Percentiles rank a stretch among this genome's conserved stretches.
phyloP scores from a whole-genome alignment of 2,797 vertebrate genomes.

The Sebastes flavidus region DNA sequence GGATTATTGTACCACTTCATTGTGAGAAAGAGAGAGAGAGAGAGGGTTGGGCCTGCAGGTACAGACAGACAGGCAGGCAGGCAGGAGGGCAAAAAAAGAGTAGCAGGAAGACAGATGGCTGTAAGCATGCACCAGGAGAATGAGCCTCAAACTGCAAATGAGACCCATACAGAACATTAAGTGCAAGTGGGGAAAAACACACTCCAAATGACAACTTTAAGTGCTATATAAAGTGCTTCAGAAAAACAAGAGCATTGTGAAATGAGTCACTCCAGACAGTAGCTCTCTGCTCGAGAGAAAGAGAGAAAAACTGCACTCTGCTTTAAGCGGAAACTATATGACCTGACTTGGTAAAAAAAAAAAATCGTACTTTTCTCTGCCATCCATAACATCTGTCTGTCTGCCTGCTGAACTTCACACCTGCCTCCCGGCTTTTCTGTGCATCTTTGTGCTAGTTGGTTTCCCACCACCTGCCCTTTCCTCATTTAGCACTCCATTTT shows the following conservation, averaged over 20 bases:
- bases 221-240: constrained; percentile 44
- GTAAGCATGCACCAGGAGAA: constrained; percentile 21
- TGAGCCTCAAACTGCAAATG: constrained; percentile 50
- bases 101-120: constrained; percentile 35
- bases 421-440: background rate
- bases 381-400: background rate
- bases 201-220: constrained; percentile 64
- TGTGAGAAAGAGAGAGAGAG: constrained; percentile 22
- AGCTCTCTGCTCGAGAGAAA: background rate
- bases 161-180: constrained; percentile 53
- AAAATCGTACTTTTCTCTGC: background rate
- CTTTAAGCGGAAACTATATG: constrained; percentile 1
- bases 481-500: background rate
- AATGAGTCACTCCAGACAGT: constrained; percentile 51
- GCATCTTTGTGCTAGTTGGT: constrained; percentile 4
- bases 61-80: constrained; percentile 22
- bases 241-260: constrained; percentile 55
- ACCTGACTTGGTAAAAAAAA: background rate
- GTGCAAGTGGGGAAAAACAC: constrained; percentile 20
- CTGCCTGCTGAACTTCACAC: background rate
- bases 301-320: background rate
- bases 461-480: constrained; percentile 11
- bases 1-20: constrained; percentile 55
- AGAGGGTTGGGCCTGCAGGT: constrained; percentile 31
- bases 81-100: background rate